These are phyloP conservation scores for Timema cristinae DNA, from an alignment of 2,888 invertebrate genomes.

Conservation along the genomic window DNA sequence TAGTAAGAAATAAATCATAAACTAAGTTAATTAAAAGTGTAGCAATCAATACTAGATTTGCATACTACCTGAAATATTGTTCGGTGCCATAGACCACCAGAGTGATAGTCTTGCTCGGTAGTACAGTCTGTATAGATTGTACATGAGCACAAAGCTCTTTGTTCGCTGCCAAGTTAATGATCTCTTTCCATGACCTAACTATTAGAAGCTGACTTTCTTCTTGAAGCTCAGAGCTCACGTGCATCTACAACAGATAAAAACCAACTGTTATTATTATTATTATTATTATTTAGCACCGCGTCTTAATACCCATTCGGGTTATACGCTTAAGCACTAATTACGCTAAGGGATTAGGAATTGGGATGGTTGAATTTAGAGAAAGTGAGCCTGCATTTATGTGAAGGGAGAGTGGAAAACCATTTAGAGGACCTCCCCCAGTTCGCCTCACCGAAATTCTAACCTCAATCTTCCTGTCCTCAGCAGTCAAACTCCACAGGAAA, in stretches of 20 bases:
- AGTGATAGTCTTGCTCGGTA: conserved; percentile 41
- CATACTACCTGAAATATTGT: conserved; percentile 48
- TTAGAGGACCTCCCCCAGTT: no score
- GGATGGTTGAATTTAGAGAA: no score
- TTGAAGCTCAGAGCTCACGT: not conserved
- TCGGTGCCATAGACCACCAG: conserved; percentile 46
- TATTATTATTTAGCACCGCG: no score
- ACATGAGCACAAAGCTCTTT: conserved; percentile 32
- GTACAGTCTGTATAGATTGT: conserved; percentile 28
- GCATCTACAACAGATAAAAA: conserved; percentile 7
- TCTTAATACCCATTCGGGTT: no score
- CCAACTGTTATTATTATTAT: not conserved
- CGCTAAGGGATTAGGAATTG: no score
- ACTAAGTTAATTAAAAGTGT: conserved; percentile 23
- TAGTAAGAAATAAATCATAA: not conserved
- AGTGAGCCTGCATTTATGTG: no score
- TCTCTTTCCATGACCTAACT: conserved; percentile 27
- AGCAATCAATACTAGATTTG: not conserved
- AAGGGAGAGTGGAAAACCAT: no score
- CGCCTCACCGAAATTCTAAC: no score
- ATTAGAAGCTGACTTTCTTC: conserved; percentile 32
- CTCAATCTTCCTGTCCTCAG: no score
- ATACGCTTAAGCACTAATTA: no score
- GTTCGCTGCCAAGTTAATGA: conserved; percentile 24
- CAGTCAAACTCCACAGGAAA: no score